Conservation (phyloP, 2,113 vertebrate species). For the Theropithecus gelada region DNA sequence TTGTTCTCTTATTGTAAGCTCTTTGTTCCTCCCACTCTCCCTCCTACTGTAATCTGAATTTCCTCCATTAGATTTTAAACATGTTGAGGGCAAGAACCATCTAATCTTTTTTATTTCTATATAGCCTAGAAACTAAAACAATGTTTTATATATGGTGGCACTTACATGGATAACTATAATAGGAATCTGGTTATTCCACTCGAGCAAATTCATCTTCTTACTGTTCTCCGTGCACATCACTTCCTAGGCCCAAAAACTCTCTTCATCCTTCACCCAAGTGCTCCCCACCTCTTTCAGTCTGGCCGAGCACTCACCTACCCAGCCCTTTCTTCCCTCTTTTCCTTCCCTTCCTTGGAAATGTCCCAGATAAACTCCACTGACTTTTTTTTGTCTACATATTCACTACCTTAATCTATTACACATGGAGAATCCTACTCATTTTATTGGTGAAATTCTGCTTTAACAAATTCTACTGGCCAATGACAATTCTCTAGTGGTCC, state of each 20-base stretch:
- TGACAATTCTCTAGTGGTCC: background rate
- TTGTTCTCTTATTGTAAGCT: background rate
- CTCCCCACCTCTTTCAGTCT: background rate
- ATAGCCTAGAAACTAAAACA: background rate
- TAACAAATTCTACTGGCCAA: background rate
- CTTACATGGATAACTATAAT: too few relatives aligned
- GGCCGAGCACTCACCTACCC: background rate
- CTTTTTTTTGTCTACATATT: background rate
- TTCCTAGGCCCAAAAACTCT: background rate
- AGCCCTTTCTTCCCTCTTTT: background rate
- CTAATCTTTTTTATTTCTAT: background rate
- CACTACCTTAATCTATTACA: background rate
- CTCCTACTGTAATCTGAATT: background rate
- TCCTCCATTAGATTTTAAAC: background rate
- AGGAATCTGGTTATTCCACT: background rate
- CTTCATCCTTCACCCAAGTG: background rate
- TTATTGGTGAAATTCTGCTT: background rate
- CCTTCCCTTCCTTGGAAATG: background rate
- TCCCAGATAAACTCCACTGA: background rate
- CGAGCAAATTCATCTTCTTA: background rate
- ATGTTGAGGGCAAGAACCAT: background rate
- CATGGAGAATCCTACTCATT: background rate
- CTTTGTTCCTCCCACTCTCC: background rate
- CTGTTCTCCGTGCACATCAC: background rate
- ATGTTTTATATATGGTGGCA: background rate